Evolutionary conservation across 30 jellyfish, hydroid and myxozoan species (phyloP).

Genomic region (Turritopsis dohrnii): DNA sequence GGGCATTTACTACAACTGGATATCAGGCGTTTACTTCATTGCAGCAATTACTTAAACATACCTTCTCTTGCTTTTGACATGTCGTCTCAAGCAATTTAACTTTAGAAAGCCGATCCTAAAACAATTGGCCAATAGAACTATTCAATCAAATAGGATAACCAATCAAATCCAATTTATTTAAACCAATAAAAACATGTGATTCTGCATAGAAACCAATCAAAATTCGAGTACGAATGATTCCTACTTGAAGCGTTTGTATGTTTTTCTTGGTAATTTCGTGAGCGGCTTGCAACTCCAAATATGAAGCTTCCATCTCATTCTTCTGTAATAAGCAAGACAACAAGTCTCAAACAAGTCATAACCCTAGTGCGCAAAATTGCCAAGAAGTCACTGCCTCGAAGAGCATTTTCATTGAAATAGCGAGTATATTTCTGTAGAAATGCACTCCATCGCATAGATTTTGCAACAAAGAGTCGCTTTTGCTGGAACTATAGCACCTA

Average conservation of each 20-base stretch:
- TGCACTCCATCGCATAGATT: too few species aligned
- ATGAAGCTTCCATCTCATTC: conserved; percentile 12
- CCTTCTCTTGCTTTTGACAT: conserved; percentile 15
- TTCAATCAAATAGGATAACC: too few species aligned
- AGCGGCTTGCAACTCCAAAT: conserved; percentile 3
- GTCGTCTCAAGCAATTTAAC: neutral
- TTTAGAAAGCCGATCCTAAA: neutral
- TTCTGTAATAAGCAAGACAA: neutral
- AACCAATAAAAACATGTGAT: neutral
- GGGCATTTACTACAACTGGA: too few species aligned
- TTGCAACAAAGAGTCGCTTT: too few species aligned
- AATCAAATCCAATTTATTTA: neutral
- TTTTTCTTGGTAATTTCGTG: neutral
- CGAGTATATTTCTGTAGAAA: too few species aligned
- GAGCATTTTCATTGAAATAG: too few species aligned
- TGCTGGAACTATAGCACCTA: neutral
- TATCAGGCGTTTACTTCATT: neutral
- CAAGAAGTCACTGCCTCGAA: too few species aligned
- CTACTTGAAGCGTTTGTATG: conserved; percentile 3
- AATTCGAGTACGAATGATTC: neutral
- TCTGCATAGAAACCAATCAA: neutral
- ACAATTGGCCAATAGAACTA: neutral
- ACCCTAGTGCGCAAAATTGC: too few species aligned
- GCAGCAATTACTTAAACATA: neutral
- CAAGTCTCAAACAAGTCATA: too few species aligned